These are phyloP conservation scores for Diploptera punctata DNA, from an alignment of 2,888 invertebrate species.

Conservation along the genomic window DNA sequence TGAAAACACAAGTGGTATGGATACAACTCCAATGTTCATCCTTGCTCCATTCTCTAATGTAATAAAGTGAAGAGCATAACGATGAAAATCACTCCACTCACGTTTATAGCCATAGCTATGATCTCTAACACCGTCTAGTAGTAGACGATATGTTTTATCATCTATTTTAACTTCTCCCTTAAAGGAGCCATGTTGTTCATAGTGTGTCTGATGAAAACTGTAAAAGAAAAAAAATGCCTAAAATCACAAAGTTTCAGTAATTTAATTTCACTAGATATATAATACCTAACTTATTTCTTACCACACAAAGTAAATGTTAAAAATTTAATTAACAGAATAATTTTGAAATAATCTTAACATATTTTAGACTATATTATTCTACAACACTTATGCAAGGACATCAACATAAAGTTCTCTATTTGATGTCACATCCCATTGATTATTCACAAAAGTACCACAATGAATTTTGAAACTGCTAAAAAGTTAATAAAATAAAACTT, in stretches of 20 bases:
- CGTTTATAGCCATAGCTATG: conserved; percentile 70
- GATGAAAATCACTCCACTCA: conserved; percentile 72
- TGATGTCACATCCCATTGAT: too few species aligned
- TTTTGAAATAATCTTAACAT: too few species aligned
- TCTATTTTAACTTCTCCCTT: conserved; percentile 63
- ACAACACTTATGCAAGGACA: too few species aligned
- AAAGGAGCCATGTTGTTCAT: conserved; percentile 74
- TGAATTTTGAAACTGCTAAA: background rate
- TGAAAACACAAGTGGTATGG: conserved; percentile 67
- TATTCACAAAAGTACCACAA: background rate
- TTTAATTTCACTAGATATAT: too few species aligned
- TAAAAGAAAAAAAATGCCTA: too few species aligned
- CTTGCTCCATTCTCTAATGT: conserved; percentile 72
- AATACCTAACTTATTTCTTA: too few species aligned
- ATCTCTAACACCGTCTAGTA: conserved; percentile 69
- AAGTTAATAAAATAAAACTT: too few species aligned
- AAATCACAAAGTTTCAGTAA: too few species aligned
- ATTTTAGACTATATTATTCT: too few species aligned
- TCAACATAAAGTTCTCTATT: too few species aligned
- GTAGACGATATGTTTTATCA: conserved; percentile 57
- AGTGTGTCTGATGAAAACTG: conserved; percentile 76
- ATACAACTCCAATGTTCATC: conserved; percentile 69
- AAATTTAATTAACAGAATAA: too few species aligned
- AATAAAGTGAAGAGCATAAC: conserved; percentile 74
- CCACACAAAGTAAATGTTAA: too few species aligned